Percentiles rank a stretch among this genome's conserved stretches.
Evolutionary conservation across 2,797 vertebrate genomes (phyloP).

Genomic region (Poeciliopsis turneri): DNA sequence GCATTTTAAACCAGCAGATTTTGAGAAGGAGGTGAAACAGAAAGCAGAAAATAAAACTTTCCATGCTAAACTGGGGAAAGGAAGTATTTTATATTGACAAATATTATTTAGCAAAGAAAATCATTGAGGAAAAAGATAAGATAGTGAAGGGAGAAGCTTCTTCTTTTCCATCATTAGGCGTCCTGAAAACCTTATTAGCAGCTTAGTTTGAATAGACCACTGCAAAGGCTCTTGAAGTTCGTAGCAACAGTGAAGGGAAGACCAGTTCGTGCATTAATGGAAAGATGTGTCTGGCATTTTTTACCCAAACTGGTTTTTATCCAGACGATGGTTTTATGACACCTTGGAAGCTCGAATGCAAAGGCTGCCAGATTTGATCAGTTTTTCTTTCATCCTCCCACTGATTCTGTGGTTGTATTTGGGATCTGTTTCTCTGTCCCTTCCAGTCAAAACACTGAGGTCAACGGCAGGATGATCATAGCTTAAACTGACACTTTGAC

Average conservation of each 20-base stretch:
- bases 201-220: conserved; percentile 31
- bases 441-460: neutral
- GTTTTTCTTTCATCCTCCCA: neutral
- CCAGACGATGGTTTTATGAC: conserved; percentile 4
- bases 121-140: conserved; percentile 5
- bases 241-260: conserved; percentile 6
- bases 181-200: conserved; percentile 4
- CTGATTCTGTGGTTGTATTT: conserved; percentile 5
- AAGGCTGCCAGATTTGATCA: neutral
- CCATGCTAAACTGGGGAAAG: neutral
- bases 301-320: neutral
- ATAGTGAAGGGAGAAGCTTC: conserved; percentile 8
- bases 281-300: neutral
- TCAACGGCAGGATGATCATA: conserved; percentile 5
- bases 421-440: neutral
- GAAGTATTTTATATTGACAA: neutral
- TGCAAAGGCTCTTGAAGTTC: conserved; percentile 11
- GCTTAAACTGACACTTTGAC: conserved; percentile 27
- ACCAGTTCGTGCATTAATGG: conserved; percentile 8
- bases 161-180: conserved; percentile 4
- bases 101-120: conserved; percentile 14
- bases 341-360: conserved; percentile 1
- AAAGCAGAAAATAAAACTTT: neutral
- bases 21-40: conserved; percentile 20
- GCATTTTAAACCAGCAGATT: conserved; percentile 26